Evolutionary conservation across 1,140 invertebrate genomes (phyloP), one percentile per base, ranked within the genome.

Genomic region (Leucophenga varia): DNA sequence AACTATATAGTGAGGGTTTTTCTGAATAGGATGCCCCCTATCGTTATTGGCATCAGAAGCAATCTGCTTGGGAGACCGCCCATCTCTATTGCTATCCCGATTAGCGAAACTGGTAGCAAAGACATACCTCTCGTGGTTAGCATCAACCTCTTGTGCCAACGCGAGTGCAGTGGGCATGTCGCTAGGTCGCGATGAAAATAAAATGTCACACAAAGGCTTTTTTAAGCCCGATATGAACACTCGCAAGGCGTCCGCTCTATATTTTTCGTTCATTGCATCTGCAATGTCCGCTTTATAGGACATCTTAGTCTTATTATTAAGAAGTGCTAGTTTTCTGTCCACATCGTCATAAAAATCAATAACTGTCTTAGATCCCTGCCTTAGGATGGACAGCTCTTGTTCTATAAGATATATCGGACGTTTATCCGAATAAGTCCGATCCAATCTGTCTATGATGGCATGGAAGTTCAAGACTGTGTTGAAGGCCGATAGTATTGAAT

Each of bases 391-490:
- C 20, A 59, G 3, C 30, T 59, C 47, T 21, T 47, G 40, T 36
- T 55, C 50, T 5, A 55, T 47, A 10, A 53, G n/a, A 25, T 55
- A 44, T 8, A 59, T 43, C 4, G 53, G 43, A 2, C 50, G 20
- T 41, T 54, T 57, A 32, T 54, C 57, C 8, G 57, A 19, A 25
- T 56, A 54, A 2, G 44, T 47, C 21, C 54, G 54, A 20, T 54
- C 52, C 10, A 54, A 36, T 1, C 57, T 3, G 30, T 21, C 22
- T 1, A 57, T 52, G 18, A 54, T 61, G 2, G 53, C 52, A 3
- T 55, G 43, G 22, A 58, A 58, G 45, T 61, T 61, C 2, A 55
- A 12, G 2, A 32, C 17, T 17, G 55, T 59, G 21, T 57, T 31
- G 18, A 34, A 53, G 3, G 52, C 57, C 6, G 57, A 16, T n/a